Base-by-base conservation (phyloP, 2,113 vertebrate species). In the Glaucidium brasilianum region DNA sequence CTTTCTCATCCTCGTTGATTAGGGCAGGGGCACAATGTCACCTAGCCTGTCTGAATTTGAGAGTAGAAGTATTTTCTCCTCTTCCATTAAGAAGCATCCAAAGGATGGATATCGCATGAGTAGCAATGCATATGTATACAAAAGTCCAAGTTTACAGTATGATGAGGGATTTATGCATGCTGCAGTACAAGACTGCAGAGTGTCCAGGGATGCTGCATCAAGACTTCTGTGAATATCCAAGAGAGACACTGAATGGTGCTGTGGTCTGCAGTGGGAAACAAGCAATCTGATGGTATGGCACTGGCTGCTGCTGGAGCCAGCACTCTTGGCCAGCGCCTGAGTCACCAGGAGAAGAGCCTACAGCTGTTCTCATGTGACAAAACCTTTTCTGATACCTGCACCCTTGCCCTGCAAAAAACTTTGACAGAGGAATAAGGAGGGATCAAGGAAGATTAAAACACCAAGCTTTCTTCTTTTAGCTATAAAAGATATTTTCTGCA, bases 311-410 rank as follows among this genome's bases (percentile, higher is more conserved):
- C n/a, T 1, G 1, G 11, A 34, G 37, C 10, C 45, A 41, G 15
- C 2, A 4, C 32, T 62, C 39, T 62, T 4, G 1, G 27, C 19
- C 27, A 26, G 32, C 1, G 1, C 16, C 5, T 0, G 1, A 25
- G 16, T 49, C 12, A 1, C 16, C 1, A 2, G 10, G 19, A 43
- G 12, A 50, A 62, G 53, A 85, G 12, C 15, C 67, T 41, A 56
- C 12, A 43, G 7, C 17, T 52, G 9, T 15, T 69, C 81, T 53
- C 43, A 41, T 6, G 11, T 49, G 29, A 43, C 15, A 76, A 80
- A 68, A 27, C 25, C 6, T 13, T 68, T 68, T 17, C 32, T 13
- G 14, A 49, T n/a, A 49, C 14, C 26, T 63, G 14, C 19, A 53
- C 9, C 30, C 27, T 84, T 67, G 11, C 15, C 19, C 13, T 55